Percentiles rank a stretch among this genome's conserved stretches.
phyloP scores from a whole-genome alignment of 2,888 invertebrate genomes.

The Sturmia bella region DNA sequence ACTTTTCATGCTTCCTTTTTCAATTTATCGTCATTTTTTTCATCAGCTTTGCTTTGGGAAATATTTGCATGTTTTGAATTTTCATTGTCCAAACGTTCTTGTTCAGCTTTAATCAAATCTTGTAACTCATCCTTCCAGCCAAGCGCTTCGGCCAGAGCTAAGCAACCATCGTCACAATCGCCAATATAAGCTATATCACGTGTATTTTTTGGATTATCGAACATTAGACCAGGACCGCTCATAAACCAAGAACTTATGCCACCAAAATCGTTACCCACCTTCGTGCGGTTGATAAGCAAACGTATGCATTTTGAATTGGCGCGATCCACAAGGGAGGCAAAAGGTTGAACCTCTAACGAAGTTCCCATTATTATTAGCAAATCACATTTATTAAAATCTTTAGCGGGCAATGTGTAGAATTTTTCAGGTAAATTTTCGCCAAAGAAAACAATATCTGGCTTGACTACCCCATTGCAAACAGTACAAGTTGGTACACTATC shows the following conservation, averaged over 20 bases:
- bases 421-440: conserved; percentile 93
- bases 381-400: conserved; percentile 93
- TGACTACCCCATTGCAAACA: conserved; percentile 90
- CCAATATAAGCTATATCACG: conserved; percentile 92
- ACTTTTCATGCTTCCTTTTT: conserved; percentile 1
- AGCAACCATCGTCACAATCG: conserved; percentile 91
- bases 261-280: conserved; percentile 83
- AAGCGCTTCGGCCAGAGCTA: conserved; percentile 87
- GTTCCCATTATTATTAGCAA: conserved; percentile 97
- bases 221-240: conserved; percentile 84
- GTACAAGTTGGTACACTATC: conserved; percentile 90
- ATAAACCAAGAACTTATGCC: conserved; percentile 76
- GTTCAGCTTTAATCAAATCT: conserved; percentile 84
- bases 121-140: conserved; percentile 89
- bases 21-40: conserved; percentile 7
- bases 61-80: conserved; percentile 13
- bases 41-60: not conserved
- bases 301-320: conserved; percentile 89
- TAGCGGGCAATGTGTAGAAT: conserved; percentile 87
- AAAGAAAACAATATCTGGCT: conserved; percentile 98
- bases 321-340: conserved; percentile 92
- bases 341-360: conserved; percentile 96
- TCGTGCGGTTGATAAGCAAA: conserved; percentile 93
- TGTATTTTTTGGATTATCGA: conserved; percentile 84
- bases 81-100: conserved; percentile 82